Conservation (phyloP, 2,797 vertebrate genomes). For the Molossus alvarezi region DNA sequence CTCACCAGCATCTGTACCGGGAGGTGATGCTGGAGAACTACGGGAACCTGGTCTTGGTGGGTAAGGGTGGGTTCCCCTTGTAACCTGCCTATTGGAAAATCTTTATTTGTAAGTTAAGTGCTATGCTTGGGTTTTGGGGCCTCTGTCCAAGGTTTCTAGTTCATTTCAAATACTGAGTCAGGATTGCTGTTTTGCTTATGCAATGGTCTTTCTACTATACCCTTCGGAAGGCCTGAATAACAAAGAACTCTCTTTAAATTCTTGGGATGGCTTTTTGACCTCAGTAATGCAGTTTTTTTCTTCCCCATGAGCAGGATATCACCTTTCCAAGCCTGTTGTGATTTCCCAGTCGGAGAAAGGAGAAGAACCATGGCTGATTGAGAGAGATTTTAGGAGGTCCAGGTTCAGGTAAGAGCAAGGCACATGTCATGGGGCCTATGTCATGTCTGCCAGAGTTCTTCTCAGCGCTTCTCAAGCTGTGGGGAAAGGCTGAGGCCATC, state of each 20-base stretch:
- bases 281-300: slow-evolving; percentile 4
- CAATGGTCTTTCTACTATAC: background rate
- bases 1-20: slow-evolving; percentile 21
- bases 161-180: slow-evolving; percentile 20
- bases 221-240: background rate
- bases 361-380: slow-evolving; percentile 46
- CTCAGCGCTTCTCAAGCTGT: background rate
- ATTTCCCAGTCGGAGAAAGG: slow-evolving; percentile 72
- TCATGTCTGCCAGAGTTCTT: background rate
- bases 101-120: slow-evolving; percentile 21
- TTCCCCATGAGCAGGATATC: background rate
- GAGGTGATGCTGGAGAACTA: slow-evolving; percentile 75
- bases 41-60: slow-evolving; percentile 65
- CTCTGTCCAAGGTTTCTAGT: background rate
- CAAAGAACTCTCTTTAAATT: background rate
- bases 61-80: slow-evolving; percentile 18
- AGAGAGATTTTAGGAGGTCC: slow-evolving; percentile 32
- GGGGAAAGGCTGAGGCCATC: background rate
- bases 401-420: slow-evolving; percentile 62
- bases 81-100: background rate
- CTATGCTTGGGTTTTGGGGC: background rate
- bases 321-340: slow-evolving; percentile 71
- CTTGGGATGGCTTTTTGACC: background rate
- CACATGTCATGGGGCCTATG: background rate
- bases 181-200: background rate